phyloP scores from a whole-genome alignment of 2,797 vertebrate species.

The Netta rufina region DNA sequence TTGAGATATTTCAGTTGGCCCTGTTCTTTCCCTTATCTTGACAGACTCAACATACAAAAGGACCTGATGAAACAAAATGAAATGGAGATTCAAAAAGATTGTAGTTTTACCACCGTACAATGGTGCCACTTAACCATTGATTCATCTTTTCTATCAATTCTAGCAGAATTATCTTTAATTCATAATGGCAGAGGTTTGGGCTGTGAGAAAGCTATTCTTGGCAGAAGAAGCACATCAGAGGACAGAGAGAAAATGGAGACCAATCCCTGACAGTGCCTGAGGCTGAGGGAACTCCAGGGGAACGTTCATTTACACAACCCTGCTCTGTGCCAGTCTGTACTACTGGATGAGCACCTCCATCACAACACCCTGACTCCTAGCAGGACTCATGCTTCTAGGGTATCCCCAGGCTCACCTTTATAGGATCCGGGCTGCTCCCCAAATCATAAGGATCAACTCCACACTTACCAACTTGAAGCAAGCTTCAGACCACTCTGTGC shows the following conservation, averaged over 20 bases:
- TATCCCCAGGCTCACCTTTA: neutral
- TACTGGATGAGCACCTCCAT: neutral
- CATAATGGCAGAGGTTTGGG: neutral
- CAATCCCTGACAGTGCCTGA: neutral
- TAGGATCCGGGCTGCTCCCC: neutral
- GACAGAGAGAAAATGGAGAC: neutral
- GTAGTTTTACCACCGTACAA: neutral
- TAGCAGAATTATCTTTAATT: neutral
- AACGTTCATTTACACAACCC: neutral
- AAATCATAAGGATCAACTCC: neutral
- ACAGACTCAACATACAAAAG: neutral
- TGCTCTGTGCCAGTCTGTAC: neutral
- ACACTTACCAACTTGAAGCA: neutral
- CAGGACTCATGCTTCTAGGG: neutral
- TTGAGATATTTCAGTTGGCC: no score
- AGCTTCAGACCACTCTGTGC: neutral
- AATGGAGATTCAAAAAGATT: neutral
- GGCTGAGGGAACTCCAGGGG: neutral
- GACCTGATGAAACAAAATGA: neutral
- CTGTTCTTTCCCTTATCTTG: neutral
- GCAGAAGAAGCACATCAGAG: neutral
- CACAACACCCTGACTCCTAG: neutral
- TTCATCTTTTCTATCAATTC: no score
- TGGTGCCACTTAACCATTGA: neutral
- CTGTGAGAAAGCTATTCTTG: neutral